Conservation (phyloP, 1,140 invertebrate genomes). For the Cotesia chilonis region DNA sequence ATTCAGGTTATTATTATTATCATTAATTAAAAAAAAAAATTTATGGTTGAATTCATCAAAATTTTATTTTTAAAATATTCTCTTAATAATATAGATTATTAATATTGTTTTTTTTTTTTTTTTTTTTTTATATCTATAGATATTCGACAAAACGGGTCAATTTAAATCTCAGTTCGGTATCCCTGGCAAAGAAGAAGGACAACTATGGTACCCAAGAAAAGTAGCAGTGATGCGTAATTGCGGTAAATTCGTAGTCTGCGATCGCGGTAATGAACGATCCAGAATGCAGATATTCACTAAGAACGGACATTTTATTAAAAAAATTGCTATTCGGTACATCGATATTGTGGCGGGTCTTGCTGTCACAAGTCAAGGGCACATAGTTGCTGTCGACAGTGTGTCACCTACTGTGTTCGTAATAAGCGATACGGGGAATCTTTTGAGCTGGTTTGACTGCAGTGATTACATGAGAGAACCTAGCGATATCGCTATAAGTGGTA, state of each 20-base stretch:
- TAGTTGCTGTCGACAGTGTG: slow-evolving; percentile 96
- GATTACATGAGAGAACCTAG: slow-evolving; percentile 97
- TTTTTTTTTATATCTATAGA: slow-evolving; percentile 62
- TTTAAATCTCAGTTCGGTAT: slow-evolving; percentile 91
- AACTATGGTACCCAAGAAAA: slow-evolving; percentile 96
- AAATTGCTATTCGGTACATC: slow-evolving; percentile 93
- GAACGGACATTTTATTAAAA: slow-evolving; percentile 88
- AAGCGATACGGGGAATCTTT: slow-evolving; percentile 86
- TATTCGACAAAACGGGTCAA: slow-evolving; percentile 89
- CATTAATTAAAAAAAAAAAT: too few relatives aligned
- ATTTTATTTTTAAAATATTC: slow-evolving; percentile 27
- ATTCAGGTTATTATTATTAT: slow-evolving; percentile 75
- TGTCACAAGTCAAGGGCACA: slow-evolving; percentile 87
- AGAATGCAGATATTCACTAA: slow-evolving; percentile 96
- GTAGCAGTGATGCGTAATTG: slow-evolving; percentile 89
- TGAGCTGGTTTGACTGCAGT: slow-evolving; percentile 96
- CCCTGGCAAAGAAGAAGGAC: slow-evolving; percentile 92
- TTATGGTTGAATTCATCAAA: neutral
- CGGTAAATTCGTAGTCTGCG: slow-evolving; percentile 94
- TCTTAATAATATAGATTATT: too few relatives aligned
- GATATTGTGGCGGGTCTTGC: slow-evolving; percentile 97
- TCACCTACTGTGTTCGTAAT: slow-evolving; percentile 96
- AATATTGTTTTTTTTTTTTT: neutral
- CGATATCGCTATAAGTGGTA: slow-evolving; percentile 92
- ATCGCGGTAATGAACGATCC: slow-evolving; percentile 93